Evolutionary conservation across 2,888 invertebrate species (phyloP).

Genomic region (Hylaea fasciaria): DNA sequence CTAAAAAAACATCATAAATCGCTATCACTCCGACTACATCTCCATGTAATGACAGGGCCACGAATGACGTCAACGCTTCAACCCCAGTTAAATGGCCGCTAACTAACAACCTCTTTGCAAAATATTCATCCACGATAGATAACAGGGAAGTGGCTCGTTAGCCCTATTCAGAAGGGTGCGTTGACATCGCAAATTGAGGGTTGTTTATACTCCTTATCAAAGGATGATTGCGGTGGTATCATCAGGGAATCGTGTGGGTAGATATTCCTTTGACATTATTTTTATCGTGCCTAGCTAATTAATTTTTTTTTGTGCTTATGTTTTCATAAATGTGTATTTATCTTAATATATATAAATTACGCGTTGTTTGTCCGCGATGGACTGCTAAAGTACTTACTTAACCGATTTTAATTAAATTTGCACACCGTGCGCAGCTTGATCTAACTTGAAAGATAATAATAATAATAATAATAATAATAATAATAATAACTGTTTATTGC

Average conservation of each 20-base stretch:
- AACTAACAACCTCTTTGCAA: conserved; percentile 4
- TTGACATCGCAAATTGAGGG: conserved; percentile 14
- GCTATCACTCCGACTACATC: background rate
- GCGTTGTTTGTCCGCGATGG: no score
- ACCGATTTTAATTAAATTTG: no score
- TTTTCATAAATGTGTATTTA: no score
- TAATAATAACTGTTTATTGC: no score
- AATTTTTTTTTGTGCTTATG: no score
- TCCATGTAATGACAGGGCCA: conserved; percentile 7
- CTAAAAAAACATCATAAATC: background rate
- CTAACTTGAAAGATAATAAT: no score
- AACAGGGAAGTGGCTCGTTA: conserved; percentile 9
- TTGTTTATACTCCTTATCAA: conserved; percentile 2
- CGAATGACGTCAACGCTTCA: conserved; percentile 10
- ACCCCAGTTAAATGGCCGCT: conserved; percentile 1
- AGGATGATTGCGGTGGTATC: background rate
- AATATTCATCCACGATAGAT: conserved; percentile 1
- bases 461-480: no score
- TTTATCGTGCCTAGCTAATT: no score
- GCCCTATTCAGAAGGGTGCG: conserved; percentile 8
- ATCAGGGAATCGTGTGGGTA: conserved; percentile 3
- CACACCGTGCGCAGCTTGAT: no score
- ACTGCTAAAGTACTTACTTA: no score
- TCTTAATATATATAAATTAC: no score
- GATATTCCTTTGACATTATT: background rate